phyloP scores from a whole-genome alignment of 2,888 invertebrate genomes.

The Nephrocerus scutellatus region DNA sequence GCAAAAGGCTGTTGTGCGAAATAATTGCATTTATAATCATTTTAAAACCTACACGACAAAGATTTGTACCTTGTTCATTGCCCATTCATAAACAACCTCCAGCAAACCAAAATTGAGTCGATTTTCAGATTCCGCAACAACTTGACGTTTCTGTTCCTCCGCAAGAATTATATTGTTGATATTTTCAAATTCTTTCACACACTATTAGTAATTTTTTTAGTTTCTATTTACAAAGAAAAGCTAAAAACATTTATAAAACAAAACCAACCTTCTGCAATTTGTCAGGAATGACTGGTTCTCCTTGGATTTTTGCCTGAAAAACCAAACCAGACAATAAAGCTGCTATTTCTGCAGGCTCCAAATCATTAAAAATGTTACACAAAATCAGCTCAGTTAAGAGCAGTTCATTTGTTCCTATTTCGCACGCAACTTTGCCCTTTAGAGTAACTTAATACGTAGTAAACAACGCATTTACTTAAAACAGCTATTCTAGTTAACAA shows the following conservation, averaged over 20 bases:
- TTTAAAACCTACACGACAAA: not conserved
- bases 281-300: slow-evolving; percentile 49
- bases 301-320: slow-evolving; percentile 73
- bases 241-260: slow-evolving; percentile 2
- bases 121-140: slow-evolving; percentile 50
- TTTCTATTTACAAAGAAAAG: slow-evolving; percentile 2
- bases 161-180: slow-evolving; percentile 62
- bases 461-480: not conserved
- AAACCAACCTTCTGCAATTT: slow-evolving; percentile 32
- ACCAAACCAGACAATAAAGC: slow-evolving; percentile 89
- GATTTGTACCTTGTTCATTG: slow-evolving; percentile 67
- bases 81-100: slow-evolving; percentile 95
- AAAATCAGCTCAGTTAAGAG: slow-evolving; percentile 91
- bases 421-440: slow-evolving; percentile 80
- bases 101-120: slow-evolving; percentile 84
- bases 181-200: slow-evolving; percentile 62
- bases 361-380: slow-evolving; percentile 77
- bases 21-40: not conserved
- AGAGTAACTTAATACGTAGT: slow-evolving; percentile 53
- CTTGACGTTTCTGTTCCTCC: slow-evolving; percentile 52
- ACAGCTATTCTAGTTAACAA: not conserved
- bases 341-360: slow-evolving; percentile 86
- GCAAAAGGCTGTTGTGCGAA: slow-evolving; percentile 66
- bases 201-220: slow-evolving; percentile 46
- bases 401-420: slow-evolving; percentile 81